A percentile compares a stretch with the other conserved stretches of the same genome.
phyloP scores from a whole-genome alignment of 2,888 invertebrate genomes.

The Drosophila kokeensis region DNA sequence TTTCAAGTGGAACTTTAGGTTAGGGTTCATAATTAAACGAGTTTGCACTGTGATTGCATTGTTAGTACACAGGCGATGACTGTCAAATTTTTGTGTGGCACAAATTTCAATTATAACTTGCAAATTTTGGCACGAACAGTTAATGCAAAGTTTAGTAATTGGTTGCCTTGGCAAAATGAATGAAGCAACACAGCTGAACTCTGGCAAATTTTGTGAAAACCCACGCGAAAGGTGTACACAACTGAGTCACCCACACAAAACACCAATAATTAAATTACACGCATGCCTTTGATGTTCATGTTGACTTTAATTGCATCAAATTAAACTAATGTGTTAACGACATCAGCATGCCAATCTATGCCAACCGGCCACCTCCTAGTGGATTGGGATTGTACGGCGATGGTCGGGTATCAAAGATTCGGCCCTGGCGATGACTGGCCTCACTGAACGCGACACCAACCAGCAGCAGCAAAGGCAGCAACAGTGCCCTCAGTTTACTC shows the following conservation, averaged over 20 bases:
- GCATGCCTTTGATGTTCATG: slow-evolving; percentile 53
- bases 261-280: slow-evolving; percentile 37
- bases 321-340: slow-evolving; percentile 64
- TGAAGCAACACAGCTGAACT: not conserved
- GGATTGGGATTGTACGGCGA: slow-evolving; percentile 66
- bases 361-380: slow-evolving; percentile 6
- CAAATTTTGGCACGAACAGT: slow-evolving; percentile 40
- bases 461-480: slow-evolving; percentile 51
- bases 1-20: not conserved
- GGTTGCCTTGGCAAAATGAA: slow-evolving; percentile 17
- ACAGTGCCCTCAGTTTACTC: slow-evolving; percentile 44
- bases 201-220: not conserved
- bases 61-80: slow-evolving; percentile 3
- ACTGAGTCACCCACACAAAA: slow-evolving; percentile 18
- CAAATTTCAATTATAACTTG: slow-evolving; percentile 51
- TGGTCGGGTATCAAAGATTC: slow-evolving; percentile 46
- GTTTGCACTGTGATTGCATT: slow-evolving; percentile 14
- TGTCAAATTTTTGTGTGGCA: slow-evolving; percentile 27
- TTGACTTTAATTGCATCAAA: slow-evolving; percentile 67
- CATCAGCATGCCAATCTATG: slow-evolving; percentile 29
- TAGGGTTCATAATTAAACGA: not conserved
- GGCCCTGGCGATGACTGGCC: slow-evolving; percentile 30
- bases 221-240: not conserved
- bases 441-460: slow-evolving; percentile 21
- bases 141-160: slow-evolving; percentile 45